Evolutionary conservation across 2,113 vertebrate genomes (phyloP).

Genomic region (Anoura caudifer): DNA sequence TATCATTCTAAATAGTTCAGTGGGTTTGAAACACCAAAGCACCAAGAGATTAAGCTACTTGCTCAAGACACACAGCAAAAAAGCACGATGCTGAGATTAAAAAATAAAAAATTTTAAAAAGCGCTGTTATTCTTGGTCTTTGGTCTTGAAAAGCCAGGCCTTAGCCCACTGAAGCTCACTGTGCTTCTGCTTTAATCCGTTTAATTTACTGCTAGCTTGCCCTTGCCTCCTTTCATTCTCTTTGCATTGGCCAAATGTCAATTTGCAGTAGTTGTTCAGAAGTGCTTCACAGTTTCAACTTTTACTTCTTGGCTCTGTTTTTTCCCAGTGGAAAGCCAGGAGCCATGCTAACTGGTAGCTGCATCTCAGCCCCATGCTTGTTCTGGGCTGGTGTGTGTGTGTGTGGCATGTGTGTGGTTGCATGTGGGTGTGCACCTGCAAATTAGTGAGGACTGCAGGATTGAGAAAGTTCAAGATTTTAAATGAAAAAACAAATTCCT

Average conservation of each 20-base stretch:
- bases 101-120: slow-evolving; percentile 25
- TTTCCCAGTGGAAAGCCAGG: background rate
- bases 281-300: slow-evolving; percentile 32
- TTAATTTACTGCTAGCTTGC: slow-evolving; percentile 21
- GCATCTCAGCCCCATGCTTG: background rate
- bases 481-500: slow-evolving; percentile 27
- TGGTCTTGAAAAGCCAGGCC: background rate
- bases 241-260: slow-evolving; percentile 44
- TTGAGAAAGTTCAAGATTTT: slow-evolving; percentile 40
- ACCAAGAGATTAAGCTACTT: background rate
- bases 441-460: background rate
- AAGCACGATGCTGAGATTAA: background rate
- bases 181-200: background rate
- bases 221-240: slow-evolving; percentile 9
- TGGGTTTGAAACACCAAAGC: slow-evolving; percentile 20
- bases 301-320: background rate
- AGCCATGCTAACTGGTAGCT: background rate
- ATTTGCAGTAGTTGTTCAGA: slow-evolving; percentile 16
- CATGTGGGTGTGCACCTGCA: background rate
- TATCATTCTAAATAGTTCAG: slow-evolving; percentile 21
- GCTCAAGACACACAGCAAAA: slow-evolving; percentile 13
- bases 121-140: background rate
- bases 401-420: background rate
- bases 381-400: background rate
- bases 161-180: background rate